These are phyloP conservation scores for Sinohyriopsis cumingii DNA, from an alignment of 2,888 invertebrate species.

Conservation along the genomic window DNA sequence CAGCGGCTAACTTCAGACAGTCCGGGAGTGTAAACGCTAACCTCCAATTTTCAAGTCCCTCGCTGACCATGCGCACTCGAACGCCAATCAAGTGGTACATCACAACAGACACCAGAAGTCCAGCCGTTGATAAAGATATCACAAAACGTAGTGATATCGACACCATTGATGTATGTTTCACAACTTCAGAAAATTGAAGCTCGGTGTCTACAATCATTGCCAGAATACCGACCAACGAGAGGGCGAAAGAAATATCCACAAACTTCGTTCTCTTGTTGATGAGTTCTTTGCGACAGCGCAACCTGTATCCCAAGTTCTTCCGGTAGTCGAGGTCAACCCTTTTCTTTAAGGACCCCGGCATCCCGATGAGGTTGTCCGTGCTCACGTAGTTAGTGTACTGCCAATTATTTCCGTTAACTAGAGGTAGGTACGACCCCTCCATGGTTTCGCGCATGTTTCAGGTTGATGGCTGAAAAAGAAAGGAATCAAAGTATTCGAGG, in stretches of 20 bases:
- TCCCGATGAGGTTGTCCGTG: slow-evolving; percentile 47
- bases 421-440: slow-evolving; percentile 49
- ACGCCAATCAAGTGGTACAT: slow-evolving; percentile 55
- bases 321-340: slow-evolving; percentile 31
- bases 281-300: slow-evolving; percentile 54
- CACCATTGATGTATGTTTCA: slow-evolving; percentile 29
- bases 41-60: slow-evolving; percentile 56
- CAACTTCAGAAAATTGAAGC: slow-evolving; percentile 43
- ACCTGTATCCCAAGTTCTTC: slow-evolving; percentile 51
- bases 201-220: slow-evolving; percentile 56
- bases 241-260: slow-evolving; percentile 52
- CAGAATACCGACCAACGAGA: slow-evolving; percentile 53
- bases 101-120: slow-evolving; percentile 45
- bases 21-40: slow-evolving; percentile 50
- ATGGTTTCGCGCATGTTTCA: slow-evolving; percentile 20
- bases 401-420: slow-evolving; percentile 42
- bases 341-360: slow-evolving; percentile 42
- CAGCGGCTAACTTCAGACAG: slow-evolving; percentile 45
- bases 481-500: too few relatives aligned
- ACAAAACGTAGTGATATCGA: slow-evolving; percentile 52
- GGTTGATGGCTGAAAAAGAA: too few relatives aligned
- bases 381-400: slow-evolving; percentile 55
- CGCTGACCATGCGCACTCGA: slow-evolving; percentile 49
- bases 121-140: slow-evolving; percentile 51
- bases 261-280: slow-evolving; percentile 51